Conservation (phyloP, 2,113 vertebrate species). For the Theristicus caerulescens region DNA sequence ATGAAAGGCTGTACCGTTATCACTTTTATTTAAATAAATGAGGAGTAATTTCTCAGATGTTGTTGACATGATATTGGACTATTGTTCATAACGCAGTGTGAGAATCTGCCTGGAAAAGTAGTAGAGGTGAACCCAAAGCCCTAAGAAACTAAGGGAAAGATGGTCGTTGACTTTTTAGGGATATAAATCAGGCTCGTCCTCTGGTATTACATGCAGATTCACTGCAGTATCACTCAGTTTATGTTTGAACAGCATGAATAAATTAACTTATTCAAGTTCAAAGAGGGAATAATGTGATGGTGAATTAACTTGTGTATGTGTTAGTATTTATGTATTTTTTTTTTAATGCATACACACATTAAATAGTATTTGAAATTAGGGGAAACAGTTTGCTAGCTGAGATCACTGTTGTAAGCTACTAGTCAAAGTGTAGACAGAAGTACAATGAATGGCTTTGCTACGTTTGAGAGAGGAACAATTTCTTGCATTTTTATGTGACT, state of each 20-base stretch:
- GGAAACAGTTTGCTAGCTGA: neutral
- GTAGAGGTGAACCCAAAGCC: neutral
- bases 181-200: neutral
- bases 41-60: neutral
- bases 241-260: neutral
- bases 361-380: neutral
- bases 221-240: neutral
- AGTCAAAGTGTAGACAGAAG: conserved; percentile 48
- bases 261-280: neutral
- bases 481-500: conserved; percentile 76
- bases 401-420: conserved; percentile 6
- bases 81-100: neutral
- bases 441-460: conserved; percentile 49
- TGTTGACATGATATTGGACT: neutral
- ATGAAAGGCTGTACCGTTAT: neutral
- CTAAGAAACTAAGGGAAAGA: neutral
- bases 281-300: neutral
- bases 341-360: neutral
- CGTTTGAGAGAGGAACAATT: conserved; percentile 60
- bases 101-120: neutral
- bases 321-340: neutral
- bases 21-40: neutral
- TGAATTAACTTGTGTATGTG: neutral
- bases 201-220: neutral
- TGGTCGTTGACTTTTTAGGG: neutral